Conservation (phyloP, 2,888 invertebrate genomes). For the Cepaea hortensis region DNA sequence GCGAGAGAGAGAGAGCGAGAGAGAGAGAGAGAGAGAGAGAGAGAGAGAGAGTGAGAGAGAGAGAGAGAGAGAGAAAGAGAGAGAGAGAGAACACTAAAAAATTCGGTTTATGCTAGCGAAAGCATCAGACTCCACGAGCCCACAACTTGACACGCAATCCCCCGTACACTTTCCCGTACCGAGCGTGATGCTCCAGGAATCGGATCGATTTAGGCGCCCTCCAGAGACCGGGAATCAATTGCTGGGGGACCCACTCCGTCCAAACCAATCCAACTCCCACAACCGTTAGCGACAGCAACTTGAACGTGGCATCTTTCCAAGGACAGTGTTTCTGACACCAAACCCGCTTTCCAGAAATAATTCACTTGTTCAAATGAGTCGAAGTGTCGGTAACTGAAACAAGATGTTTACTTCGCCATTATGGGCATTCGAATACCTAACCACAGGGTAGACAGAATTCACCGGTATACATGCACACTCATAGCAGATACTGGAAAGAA, state of each 20-base stretch:
- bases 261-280: background rate
- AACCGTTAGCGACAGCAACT: background rate
- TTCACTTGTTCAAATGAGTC: no score
- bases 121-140: background rate
- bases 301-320: background rate
- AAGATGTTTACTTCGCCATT: no score
- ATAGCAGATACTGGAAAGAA: no score
- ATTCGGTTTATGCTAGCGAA: background rate
- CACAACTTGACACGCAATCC: no score
- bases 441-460: no score
- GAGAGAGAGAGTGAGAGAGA: background rate
- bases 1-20: background rate
- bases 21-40: conserved; percentile 1
- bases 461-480: no score
- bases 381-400: no score
- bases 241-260: background rate
- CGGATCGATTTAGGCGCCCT: background rate
- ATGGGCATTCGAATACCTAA: no score
- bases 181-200: conserved; percentile 1
- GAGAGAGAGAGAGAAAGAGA: background rate
- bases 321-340: no score
- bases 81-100: background rate
- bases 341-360: no score
- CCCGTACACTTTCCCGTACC: background rate
- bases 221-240: conserved; percentile 7